Evolutionary conservation across 2,888 invertebrate genomes (phyloP).

Genomic region (Zaprionus obscuricornis): DNA sequence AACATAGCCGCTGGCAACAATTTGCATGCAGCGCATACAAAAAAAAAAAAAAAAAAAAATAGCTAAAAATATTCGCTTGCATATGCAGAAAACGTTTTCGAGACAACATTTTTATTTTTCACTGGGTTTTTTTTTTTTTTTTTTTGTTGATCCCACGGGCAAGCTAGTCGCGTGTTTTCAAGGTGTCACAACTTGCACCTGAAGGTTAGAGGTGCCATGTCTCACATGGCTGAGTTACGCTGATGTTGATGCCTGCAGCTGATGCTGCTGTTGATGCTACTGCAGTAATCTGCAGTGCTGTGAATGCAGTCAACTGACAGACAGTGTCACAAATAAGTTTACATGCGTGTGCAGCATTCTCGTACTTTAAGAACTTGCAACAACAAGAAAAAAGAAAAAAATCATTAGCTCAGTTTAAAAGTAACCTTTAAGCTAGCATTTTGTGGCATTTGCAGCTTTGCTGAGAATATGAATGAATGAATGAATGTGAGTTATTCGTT

Average conservation of each 20-base stretch:
- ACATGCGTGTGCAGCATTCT: no score
- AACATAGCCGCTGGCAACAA: no score
- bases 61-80: slow-evolving; percentile 56
- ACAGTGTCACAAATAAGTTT: slow-evolving; percentile 30
- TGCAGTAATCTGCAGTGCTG: slow-evolving; percentile 51
- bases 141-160: neutral
- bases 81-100: slow-evolving; percentile 52
- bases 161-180: neutral
- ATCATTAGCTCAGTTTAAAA: slow-evolving; percentile 1
- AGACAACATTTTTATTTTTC: slow-evolving; percentile 4
- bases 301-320: slow-evolving; percentile 16
- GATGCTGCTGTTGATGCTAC: no score
- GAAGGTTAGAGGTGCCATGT: slow-evolving; percentile 24
- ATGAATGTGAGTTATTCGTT: slow-evolving; percentile 5
- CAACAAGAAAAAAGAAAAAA: neutral
- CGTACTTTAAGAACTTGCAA: neutral
- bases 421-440: neutral
- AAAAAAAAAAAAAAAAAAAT: slow-evolving; percentile 20
- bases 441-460: no score
- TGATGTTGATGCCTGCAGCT: slow-evolving; percentile 14
- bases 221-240: slow-evolving; percentile 46
- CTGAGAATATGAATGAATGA: no score
- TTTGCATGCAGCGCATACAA: no score
- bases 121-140: no score
- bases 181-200: slow-evolving; percentile 15